Evolutionary conservation across 1,140 invertebrate genomes (phyloP).

Genomic region (Bombus soroeensis): DNA sequence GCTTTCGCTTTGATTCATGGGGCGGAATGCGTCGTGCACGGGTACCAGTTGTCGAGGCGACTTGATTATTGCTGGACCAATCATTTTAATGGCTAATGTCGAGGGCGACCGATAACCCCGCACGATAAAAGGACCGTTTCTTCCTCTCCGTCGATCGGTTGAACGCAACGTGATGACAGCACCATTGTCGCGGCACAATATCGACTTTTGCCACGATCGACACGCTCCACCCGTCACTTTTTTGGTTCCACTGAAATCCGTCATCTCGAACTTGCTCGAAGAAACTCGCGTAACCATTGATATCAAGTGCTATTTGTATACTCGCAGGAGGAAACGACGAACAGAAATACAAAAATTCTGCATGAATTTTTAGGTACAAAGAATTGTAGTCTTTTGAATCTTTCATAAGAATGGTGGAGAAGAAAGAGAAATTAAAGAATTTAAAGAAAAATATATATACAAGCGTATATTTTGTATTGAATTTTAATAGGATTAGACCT

Average conservation of each 20-base stretch:
- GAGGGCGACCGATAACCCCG: slow-evolving; percentile 71
- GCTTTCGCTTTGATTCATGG: slow-evolving; percentile 61
- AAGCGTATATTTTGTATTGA: not conserved
- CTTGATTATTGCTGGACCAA: slow-evolving; percentile 65
- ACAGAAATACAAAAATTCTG: not conserved
- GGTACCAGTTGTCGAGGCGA: slow-evolving; percentile 50
- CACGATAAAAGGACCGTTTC: slow-evolving; percentile 61
- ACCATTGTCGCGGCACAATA: not conserved
- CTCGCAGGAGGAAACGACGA: rapidly evolving
- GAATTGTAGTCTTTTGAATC: not conserved
- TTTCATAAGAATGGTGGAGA: not conserved
- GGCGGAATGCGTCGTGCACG: slow-evolving; percentile 54
- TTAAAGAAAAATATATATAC: not conserved
- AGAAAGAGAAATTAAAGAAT: not conserved
- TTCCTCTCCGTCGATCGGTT: slow-evolving; percentile 46
- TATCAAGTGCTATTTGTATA: not conserved
- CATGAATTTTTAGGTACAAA: not conserved
- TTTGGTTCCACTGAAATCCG: not conserved
- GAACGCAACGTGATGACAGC: slow-evolving; percentile 17
- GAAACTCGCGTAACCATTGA: not conserved
- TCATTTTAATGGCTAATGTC: slow-evolving; percentile 70
- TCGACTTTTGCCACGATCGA: slow-evolving; percentile 18
- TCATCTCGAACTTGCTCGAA: not conserved
- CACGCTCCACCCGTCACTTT: not conserved
- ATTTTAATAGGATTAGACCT: not conserved